These are phyloP conservation scores for Eilema depressum DNA, from an alignment of 2,888 invertebrate species.

Conservation along the genomic window DNA sequence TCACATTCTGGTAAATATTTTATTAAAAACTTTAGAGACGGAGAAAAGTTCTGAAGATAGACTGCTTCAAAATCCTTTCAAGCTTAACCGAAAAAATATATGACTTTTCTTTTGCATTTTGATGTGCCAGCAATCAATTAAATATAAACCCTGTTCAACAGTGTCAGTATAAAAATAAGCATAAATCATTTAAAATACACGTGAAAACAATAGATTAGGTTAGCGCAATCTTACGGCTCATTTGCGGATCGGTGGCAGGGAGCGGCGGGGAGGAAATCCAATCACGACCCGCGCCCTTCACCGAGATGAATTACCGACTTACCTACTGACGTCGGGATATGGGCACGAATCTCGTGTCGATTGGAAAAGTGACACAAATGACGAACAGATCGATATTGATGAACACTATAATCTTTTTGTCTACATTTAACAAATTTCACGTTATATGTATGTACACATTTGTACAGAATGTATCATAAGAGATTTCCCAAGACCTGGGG, in stretches of 20 bases:
- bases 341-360: constrained; percentile 25
- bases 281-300: constrained; percentile 33
- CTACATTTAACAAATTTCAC: not conserved
- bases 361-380: constrained; percentile 23
- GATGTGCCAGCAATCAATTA: no score
- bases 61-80: not conserved
- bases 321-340: constrained; percentile 22
- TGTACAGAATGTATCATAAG: not conserved
- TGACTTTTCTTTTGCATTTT: not conserved
- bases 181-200: not conserved
- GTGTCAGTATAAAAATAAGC: not conserved
- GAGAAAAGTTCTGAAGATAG: not conserved
- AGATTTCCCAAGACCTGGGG: no score
- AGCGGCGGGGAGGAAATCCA: constrained; percentile 30
- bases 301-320: constrained; percentile 33
- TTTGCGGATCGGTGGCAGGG: constrained; percentile 11
- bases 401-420: not conserved
- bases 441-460: not conserved
- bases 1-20: no score
- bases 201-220: not conserved
- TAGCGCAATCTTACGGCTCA: constrained; percentile 10
- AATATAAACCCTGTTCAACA: no score
- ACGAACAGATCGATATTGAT: not conserved
- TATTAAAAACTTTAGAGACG: not conserved
- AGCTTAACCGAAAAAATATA: not conserved